These are phyloP conservation scores for Notiomystis cincta DNA, from an alignment of 2,113 vertebrate species.

Conservation along the genomic window DNA sequence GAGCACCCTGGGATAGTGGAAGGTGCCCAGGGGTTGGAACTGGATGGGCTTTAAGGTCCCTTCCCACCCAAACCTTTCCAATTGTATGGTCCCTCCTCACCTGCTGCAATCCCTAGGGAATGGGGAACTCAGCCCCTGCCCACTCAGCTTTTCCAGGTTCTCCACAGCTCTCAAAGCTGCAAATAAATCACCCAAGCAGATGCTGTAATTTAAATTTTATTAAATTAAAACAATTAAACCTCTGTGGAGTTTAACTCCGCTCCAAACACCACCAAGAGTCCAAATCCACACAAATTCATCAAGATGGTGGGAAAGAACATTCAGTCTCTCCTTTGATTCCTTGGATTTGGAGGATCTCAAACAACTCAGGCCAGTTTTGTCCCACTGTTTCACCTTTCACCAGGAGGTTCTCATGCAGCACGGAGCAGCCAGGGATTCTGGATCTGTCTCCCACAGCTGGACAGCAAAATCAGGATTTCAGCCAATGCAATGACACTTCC, in stretches of 20 bases:
- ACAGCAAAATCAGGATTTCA: not conserved
- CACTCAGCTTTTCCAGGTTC: not conserved
- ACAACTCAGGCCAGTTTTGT: not conserved
- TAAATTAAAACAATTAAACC: not conserved
- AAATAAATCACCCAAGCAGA: not conserved
- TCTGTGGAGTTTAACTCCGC: not conserved
- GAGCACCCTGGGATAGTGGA: rapidly evolving
- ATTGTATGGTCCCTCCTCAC: not conserved
- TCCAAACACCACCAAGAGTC: not conserved
- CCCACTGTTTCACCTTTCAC: too few relatives aligned
- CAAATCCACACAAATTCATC: not conserved
- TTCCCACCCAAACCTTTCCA: not conserved
- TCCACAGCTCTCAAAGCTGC: not conserved
- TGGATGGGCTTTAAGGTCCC: not conserved
- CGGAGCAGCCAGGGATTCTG: not conserved
- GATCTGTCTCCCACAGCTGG: not conserved
- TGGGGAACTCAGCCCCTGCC: not conserved
- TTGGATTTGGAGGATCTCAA: not conserved
- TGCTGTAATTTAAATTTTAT: not conserved
- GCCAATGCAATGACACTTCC: not conserved
- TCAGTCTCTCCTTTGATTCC: not conserved
- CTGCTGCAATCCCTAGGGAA: not conserved
- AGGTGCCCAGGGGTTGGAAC: not conserved
- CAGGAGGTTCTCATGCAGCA: not conserved
- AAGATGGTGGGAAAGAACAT: rapidly evolving